phyloP scores from a whole-genome alignment of 1,140 invertebrate genomes.

The Oncopeltus fasciatus region DNA sequence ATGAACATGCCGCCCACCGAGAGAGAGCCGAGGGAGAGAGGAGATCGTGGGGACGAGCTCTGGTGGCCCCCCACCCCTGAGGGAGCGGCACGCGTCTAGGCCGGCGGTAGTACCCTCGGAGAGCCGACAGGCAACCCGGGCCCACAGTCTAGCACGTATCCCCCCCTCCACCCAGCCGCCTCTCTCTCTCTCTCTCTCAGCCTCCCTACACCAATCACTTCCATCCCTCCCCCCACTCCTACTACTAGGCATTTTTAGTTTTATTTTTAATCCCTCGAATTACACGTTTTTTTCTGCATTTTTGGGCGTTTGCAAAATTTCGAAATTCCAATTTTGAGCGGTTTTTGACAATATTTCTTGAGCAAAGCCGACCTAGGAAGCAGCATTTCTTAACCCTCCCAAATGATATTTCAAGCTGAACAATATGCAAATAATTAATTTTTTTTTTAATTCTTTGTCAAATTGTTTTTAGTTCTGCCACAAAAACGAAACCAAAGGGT shows the following conservation, averaged over 20 bases:
- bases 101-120: slow-evolving; percentile 4
- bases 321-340: not conserved
- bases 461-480: no score
- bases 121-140: slow-evolving; percentile 1
- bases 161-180: not conserved
- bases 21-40: not conserved
- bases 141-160: not conserved
- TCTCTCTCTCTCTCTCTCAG: not conserved
- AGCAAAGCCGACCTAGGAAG: no score
- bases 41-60: not conserved
- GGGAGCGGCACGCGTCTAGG: not conserved
- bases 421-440: no score
- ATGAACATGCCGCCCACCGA: not conserved
- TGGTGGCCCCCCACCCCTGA: not conserved
- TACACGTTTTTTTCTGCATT: not conserved
- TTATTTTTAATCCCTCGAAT: not conserved
- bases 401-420: no score
- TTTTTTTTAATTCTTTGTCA: no score
- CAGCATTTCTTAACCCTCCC: no score
- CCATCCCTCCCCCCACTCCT: no score
- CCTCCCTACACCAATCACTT: no score
- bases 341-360: no score
- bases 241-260: no score
- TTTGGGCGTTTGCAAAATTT: not conserved
- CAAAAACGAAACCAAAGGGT: no score